phyloP scores from a whole-genome alignment of 2,797 vertebrate genomes.

The Myotis findleyi region DNA sequence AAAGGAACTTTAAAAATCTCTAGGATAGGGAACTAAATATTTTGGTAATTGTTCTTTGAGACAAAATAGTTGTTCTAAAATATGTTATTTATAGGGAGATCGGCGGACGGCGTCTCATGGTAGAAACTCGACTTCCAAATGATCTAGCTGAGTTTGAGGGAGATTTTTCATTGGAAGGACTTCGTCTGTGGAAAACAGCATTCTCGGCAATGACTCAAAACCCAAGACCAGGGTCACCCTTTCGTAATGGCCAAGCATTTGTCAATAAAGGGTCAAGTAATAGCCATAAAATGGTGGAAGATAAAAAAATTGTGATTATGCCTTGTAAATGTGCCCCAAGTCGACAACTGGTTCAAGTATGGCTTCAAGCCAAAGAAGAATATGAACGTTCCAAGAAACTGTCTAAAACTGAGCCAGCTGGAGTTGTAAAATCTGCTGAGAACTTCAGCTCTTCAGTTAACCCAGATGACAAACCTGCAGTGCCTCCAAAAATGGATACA shows the following conservation, averaged over 20 bases:
- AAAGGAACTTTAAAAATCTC: background rate
- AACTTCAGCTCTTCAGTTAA: conserved; percentile 75
- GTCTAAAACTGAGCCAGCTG: conserved; percentile 83
- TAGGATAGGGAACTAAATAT: conserved; percentile 43
- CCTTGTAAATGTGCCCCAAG: conserved; percentile 97
- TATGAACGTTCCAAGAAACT: conserved; percentile 92
- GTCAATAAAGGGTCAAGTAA: conserved; percentile 83
- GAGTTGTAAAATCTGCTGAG: conserved; percentile 81
- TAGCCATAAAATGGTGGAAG: conserved; percentile 86
- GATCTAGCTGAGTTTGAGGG: conserved; percentile 95
- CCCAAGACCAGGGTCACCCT: conserved; percentile 88
- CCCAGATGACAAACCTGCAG: conserved; percentile 82
- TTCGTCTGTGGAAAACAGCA: conserved; percentile 96
- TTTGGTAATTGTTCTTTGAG: conserved; percentile 66
- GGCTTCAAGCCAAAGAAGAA: conserved; percentile 96
- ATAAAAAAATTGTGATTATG: conserved; percentile 95
- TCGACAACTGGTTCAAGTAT: conserved; percentile 93
- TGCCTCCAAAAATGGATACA: conserved; percentile 84
- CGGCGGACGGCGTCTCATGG: conserved; percentile 93
- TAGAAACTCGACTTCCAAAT: conserved; percentile 93
- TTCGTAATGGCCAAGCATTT: conserved; percentile 80
- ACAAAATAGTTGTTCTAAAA: conserved; percentile 73
- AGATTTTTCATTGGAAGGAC: conserved; percentile 95
- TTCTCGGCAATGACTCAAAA: conserved; percentile 96
- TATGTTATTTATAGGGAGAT: conserved; percentile 92